phyloP scores from a whole-genome alignment of 1,140 invertebrate genomes.

The Achroia grisella region DNA sequence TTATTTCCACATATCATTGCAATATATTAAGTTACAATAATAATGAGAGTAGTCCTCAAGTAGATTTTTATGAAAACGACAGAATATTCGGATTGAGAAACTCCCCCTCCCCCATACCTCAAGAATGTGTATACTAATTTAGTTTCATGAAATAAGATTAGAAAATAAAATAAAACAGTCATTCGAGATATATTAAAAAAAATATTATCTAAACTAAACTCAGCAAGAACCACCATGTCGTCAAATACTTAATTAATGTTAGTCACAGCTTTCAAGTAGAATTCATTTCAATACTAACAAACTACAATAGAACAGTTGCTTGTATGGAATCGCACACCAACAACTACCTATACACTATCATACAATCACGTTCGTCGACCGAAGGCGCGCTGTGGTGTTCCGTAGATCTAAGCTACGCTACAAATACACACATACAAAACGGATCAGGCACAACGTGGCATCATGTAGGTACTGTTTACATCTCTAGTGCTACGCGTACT shows the following conservation, averaged over 20 bases:
- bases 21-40: background rate
- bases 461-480: slow-evolving; percentile 12
- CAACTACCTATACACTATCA: background rate
- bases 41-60: background rate
- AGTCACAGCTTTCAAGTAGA: no score
- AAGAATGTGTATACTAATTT: no score
- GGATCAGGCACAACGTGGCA: slow-evolving; percentile 62
- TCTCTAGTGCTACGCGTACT: slow-evolving; percentile 38
- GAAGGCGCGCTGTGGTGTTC: slow-evolving; percentile 33
- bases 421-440: slow-evolving; percentile 32
- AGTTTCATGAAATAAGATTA: no score
- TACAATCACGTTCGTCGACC: slow-evolving; percentile 4
- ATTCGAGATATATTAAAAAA: no score
- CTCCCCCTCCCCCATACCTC: no score
- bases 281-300: no score
- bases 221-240: no score
- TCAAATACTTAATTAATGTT: no score
- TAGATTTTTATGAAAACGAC: background rate
- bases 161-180: no score
- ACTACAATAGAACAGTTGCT: no score
- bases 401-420: slow-evolving; percentile 26
- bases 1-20: background rate
- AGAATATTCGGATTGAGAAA: no score
- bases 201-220: no score
- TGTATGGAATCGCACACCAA: slow-evolving; percentile 1